Conservation (phyloP, 2,888 invertebrate species). For the Dryomyza anilis region DNA sequence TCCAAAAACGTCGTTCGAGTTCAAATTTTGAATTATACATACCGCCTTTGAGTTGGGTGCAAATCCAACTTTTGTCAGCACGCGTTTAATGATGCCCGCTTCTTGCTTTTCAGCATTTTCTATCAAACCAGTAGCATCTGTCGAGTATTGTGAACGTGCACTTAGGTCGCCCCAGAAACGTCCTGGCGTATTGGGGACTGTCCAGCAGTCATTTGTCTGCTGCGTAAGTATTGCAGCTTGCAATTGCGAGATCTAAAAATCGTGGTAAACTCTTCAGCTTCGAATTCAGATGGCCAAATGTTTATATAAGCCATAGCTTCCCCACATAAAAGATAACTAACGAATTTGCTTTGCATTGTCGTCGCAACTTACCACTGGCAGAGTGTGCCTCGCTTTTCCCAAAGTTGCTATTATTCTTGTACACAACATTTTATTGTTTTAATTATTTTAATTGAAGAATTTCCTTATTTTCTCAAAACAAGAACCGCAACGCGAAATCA, state of each 20-base stretch:
- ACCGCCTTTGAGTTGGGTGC: constrained; percentile 66
- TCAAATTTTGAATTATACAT: constrained; percentile 38
- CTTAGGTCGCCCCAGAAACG: not conserved
- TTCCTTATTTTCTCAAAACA: not conserved
- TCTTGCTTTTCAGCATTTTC: constrained; percentile 34
- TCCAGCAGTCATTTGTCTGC: not conserved
- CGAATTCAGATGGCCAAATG: no score
- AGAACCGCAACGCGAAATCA: not conserved
- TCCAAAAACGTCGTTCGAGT: not conserved
- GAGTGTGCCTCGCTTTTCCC: constrained; percentile 31
- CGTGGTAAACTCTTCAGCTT: not conserved
- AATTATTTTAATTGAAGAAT: not conserved
- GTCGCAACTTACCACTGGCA: constrained; percentile 40
- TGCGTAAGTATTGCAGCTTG: constrained; percentile 30
- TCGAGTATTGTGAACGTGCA: constrained; percentile 14
- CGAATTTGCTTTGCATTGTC: not conserved
- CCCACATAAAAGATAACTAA: not conserved
- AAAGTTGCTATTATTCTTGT: constrained; percentile 41
- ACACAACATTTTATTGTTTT: constrained; percentile 50
- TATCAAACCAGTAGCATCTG: constrained; percentile 40
- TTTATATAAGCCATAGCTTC: constrained; percentile 52
- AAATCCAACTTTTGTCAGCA: constrained; percentile 68
- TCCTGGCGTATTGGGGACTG: no score
- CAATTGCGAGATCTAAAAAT: constrained; percentile 39
- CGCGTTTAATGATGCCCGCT: constrained; percentile 65